Evolutionary conservation across 2,888 invertebrate genomes (phyloP).

Genomic region (Agonopterix arenella): DNA sequence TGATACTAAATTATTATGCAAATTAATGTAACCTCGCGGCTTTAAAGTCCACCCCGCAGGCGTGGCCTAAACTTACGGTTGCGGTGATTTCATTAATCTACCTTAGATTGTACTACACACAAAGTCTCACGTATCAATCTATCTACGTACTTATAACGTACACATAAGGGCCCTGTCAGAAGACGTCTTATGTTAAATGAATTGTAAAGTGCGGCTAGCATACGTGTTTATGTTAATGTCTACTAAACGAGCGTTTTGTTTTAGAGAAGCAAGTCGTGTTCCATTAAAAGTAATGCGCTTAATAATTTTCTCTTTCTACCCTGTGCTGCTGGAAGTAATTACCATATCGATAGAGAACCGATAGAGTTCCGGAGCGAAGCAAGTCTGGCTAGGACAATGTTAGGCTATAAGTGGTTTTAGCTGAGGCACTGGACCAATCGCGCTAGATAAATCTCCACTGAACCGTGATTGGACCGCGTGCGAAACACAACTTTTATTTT

Average conservation of each 20-base stretch:
- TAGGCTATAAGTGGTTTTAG: no score
- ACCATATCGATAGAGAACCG: constrained; percentile 18
- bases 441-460: no score
- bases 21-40: constrained; percentile 1
- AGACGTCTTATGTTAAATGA: no score
- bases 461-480: no score
- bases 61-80: constrained; percentile 18
- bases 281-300: constrained; percentile 34
- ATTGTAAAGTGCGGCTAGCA: constrained; percentile 10
- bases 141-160: no score
- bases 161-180: no score
- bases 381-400: no score
- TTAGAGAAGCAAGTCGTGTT: constrained; percentile 20
- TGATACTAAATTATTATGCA: constrained; percentile 1
- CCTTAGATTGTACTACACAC: not conserved
- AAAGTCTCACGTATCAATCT: no score
- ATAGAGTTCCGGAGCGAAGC: not conserved
- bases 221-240: constrained; percentile 26
- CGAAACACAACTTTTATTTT: no score
- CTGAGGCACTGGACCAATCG: no score
- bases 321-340: constrained; percentile 10
- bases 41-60: constrained; percentile 3
- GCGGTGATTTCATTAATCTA: constrained; percentile 20
- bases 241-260: constrained; percentile 20
- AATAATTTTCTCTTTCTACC: constrained; percentile 1